Percentiles rank a stretch among this genome's conserved stretches.
These are phyloP conservation scores for Bembecia ichneumoniformis DNA, from an alignment of 2,888 invertebrate genomes.

Conservation along the genomic window DNA sequence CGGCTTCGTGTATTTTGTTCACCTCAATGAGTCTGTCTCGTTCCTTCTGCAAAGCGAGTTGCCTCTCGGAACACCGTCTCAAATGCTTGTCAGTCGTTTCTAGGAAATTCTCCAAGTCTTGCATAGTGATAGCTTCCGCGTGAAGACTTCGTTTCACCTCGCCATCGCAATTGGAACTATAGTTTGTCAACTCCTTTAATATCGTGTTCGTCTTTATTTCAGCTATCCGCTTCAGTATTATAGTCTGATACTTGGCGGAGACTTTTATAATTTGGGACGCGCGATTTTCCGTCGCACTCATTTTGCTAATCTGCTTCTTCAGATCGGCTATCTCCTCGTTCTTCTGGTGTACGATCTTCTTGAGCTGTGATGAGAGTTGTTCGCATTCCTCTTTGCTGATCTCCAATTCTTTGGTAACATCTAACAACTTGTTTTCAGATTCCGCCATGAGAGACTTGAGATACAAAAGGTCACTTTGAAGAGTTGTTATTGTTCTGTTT, in stretches of 20 bases:
- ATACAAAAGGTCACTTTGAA: constrained; percentile 51
- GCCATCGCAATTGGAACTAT: constrained; percentile 39
- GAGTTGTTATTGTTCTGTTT: constrained; percentile 49
- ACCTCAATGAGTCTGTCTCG: constrained; percentile 50
- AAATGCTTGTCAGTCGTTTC: constrained; percentile 59
- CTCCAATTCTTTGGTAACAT: constrained; percentile 50
- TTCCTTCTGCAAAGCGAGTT: constrained; percentile 46
- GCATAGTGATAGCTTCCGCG: constrained; percentile 54
- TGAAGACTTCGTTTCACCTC: constrained; percentile 43
- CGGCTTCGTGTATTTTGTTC: constrained; percentile 54
- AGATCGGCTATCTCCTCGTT: constrained; percentile 59
- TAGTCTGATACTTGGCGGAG: constrained; percentile 60
- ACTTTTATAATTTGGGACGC: constrained; percentile 61
- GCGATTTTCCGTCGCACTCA: constrained; percentile 51
- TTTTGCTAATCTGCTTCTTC: constrained; percentile 51
- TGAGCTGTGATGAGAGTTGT: constrained; percentile 50
- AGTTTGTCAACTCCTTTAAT: constrained; percentile 56
- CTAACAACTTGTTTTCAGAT: constrained; percentile 53
- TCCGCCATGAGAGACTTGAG: constrained; percentile 53
- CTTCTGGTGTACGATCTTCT: constrained; percentile 55
- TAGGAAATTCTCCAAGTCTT: constrained; percentile 58
- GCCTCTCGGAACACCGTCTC: constrained; percentile 50
- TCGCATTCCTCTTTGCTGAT: constrained; percentile 46
- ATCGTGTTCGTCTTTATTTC: constrained; percentile 58
- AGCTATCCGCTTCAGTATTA: constrained; percentile 54